Base-by-base conservation (phyloP, 2,797 vertebrate genomes). In the Cossypha polioptera region DNA sequence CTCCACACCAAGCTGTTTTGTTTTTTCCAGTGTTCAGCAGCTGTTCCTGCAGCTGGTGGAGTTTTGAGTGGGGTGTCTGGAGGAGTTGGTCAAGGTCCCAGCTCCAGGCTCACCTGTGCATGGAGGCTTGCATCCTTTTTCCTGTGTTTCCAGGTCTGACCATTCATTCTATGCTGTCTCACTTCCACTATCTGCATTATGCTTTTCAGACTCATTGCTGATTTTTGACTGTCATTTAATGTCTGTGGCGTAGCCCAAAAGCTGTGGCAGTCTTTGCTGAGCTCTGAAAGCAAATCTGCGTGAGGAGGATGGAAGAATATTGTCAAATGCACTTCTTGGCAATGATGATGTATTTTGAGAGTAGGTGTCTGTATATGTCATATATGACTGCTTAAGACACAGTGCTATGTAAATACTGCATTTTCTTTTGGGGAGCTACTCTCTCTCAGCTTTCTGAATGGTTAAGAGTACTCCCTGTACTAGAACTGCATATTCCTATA, bases 91-190 rank as follows among this genome's bases (percentile, higher is more conserved):
- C 0, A 1, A 5, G 21, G 2, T n/a, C 4, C 26, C 5, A 42
- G 47, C 33, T 33, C 11, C 17, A 7, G 63, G 21, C 20, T 85
- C 6, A 8, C 1, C 1, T 9, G 10, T 17, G 4, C 0, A 0
- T 18, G 36, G 22, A 42, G n/a, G 8, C 5, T 10, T 15, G 31
- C 10, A 38, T 22, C 10, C 3, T 0, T 1, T 67, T 42, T 36
- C 12, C 22, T 47, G 6, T 15, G 7, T 36, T 57, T 33, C 21
- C 28, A 16, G 20, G 11, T 20, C 14, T 29, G 45, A n/a, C 28
- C 10, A 4, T 77, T n/a, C 5, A 3, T 78, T 48, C 42, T 1
- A 1, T 35, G 29, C 22, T 54, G 36, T 43, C 42, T 68, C 7
- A 7, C 11, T 65, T 73, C 22, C 13, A 1, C 5, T 45, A 50